Conservation (phyloP, 2,113 vertebrate genomes). For the Gymnocephalus cernua region DNA sequence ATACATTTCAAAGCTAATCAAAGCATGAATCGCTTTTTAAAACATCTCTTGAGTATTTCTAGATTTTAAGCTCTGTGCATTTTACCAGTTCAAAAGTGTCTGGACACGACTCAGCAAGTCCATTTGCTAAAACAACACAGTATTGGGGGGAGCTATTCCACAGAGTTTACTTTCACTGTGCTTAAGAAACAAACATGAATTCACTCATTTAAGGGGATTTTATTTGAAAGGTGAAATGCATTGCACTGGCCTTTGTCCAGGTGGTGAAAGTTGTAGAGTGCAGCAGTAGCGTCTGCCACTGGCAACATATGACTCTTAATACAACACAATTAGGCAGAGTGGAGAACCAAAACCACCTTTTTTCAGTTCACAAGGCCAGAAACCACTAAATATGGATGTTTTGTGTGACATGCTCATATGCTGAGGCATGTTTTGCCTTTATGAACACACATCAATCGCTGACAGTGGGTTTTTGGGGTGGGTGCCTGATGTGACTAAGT, state of each 20-base stretch:
- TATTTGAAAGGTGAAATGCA: constrained; percentile 38
- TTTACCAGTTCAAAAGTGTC: constrained; percentile 28
- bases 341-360: constrained; percentile 12
- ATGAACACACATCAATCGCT: constrained; percentile 53
- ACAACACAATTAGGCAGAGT: constrained; percentile 13
- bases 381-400: constrained; percentile 59
- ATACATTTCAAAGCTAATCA: constrained; percentile 40
- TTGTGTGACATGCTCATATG: constrained; percentile 49
- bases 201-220: constrained; percentile 51
- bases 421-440: constrained; percentile 52
- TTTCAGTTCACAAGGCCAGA: constrained; percentile 32
- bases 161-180: constrained; percentile 53
- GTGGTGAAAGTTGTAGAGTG: constrained; percentile 26
- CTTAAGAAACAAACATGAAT: constrained; percentile 60
- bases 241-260: constrained; percentile 60
- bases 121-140: constrained; percentile 73
- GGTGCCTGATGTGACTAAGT: constrained; percentile 59
- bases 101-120: constrained; percentile 68
- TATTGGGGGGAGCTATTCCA: constrained; percentile 54
- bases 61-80: constrained; percentile 43
- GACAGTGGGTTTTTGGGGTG: constrained; percentile 56
- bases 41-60: constrained; percentile 40
- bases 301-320: constrained; percentile 22
- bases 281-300: constrained; percentile 29
- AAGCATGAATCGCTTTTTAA: constrained; percentile 52